Evolutionary conservation across 2,888 invertebrate genomes (phyloP).

Genomic region (Orchesellides sinensis): DNA sequence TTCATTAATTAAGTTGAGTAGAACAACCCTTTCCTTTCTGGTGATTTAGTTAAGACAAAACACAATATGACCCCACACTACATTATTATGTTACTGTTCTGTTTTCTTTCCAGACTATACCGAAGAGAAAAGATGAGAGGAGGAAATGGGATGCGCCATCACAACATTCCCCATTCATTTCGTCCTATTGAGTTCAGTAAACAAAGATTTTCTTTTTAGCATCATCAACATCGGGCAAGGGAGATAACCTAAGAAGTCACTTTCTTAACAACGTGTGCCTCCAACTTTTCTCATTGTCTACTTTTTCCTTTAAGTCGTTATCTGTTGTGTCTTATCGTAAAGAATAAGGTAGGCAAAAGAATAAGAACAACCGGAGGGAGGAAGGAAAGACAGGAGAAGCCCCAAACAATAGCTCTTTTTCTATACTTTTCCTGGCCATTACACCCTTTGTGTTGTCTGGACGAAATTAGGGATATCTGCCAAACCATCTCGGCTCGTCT

Average conservation of each 20-base stretch:
- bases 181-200: conserved; percentile 10
- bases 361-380: conserved; percentile 3
- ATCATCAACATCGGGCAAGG: not conserved
- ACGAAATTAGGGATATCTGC: not conserved
- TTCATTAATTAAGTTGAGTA: conserved; percentile 26
- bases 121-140: not conserved
- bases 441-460: conserved; percentile 4
- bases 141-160: not conserved
- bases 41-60: conserved; percentile 16
- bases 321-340: not conserved
- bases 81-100: too few species aligned
- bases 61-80: conserved; percentile 12
- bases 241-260: conserved; percentile 6
- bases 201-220: not conserved
- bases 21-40: conserved; percentile 9
- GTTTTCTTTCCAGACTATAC: not conserved
- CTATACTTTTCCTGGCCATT: conserved; percentile 14
- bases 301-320: not conserved
- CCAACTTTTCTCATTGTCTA: conserved; percentile 20
- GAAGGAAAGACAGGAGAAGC: not conserved
- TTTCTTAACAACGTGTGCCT: not conserved
- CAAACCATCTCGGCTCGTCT: not conserved
- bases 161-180: conserved; percentile 11
- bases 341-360: too few species aligned
- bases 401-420: conserved; percentile 2